Evolutionary conservation across 1,140 invertebrate genomes (phyloP).

Genomic region (Nasonia giraulti): DNA sequence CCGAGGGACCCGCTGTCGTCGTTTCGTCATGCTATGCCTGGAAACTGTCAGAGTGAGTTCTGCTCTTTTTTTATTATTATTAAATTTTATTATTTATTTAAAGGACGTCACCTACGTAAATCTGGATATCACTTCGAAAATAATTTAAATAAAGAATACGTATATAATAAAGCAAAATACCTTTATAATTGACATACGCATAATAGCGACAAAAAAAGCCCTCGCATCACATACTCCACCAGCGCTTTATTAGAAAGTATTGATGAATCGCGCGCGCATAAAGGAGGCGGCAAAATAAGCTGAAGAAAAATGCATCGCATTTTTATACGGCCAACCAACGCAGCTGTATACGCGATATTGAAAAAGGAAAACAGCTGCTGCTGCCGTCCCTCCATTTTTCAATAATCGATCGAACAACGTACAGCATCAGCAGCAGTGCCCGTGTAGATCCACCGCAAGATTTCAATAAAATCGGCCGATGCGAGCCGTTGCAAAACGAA

Average conservation of each 20-base stretch:
- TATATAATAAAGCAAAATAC: too few species aligned
- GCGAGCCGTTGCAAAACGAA: neutral
- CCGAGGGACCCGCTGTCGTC: conserved; percentile 83
- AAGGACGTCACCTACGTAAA: too few species aligned
- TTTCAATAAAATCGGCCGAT: neutral
- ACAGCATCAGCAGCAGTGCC: neutral
- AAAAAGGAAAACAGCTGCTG: neutral
- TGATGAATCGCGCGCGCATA: neutral
- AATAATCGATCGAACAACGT: neutral
- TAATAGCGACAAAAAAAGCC: neutral
- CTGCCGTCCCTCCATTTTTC: neutral
- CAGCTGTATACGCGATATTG: neutral
- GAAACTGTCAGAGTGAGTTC: conserved; percentile 90
- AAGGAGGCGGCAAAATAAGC: neutral
- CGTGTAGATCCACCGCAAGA: neutral
- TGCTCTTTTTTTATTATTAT: neutral
- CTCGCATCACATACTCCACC: neutral
- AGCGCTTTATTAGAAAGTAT: neutral
- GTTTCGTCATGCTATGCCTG: conserved; percentile 89
- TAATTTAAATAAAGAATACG: neutral
- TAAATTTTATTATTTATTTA: neutral
- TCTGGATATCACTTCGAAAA: neutral
- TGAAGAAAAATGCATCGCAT: neutral
- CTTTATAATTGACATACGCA: neutral
- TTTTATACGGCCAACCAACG: neutral